Evolutionary conservation across 2,113 vertebrate genomes (phyloP).

Genomic region (Lipotes vexillifer): DNA sequence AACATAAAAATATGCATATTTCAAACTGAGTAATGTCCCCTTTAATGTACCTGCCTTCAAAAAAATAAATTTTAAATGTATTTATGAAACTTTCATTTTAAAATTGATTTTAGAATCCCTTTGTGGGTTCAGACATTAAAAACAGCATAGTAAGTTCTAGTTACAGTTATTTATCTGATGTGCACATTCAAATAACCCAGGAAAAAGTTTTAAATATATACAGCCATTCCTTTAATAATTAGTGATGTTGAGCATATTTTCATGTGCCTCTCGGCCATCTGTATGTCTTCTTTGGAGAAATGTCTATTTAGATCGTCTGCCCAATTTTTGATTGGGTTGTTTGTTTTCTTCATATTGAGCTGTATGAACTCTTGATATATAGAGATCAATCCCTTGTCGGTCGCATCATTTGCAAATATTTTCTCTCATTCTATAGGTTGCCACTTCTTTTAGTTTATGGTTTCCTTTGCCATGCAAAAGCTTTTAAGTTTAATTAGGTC

Average conservation of each 20-base stretch:
- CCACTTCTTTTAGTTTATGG: background rate
- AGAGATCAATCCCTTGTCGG: background rate
- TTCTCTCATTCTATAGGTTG: background rate
- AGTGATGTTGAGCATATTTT: no score
- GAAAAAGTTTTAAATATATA: background rate
- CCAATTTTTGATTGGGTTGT: background rate
- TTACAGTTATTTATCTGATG: background rate
- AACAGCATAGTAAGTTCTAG: background rate
- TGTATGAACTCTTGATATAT: background rate
- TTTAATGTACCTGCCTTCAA: background rate
- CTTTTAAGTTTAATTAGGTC: no score
- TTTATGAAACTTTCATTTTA: background rate
- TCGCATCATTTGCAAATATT: background rate
- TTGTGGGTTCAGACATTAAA: background rate
- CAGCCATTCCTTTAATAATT: background rate
- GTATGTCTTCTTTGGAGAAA: background rate
- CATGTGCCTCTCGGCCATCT: no score
- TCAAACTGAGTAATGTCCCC: background rate
- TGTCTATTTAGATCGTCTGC: background rate
- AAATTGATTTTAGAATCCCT: background rate
- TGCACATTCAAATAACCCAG: background rate
- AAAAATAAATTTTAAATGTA: background rate
- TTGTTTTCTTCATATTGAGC: background rate
- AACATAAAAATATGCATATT: background rate
- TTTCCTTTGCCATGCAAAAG: no score